These are phyloP conservation scores for Rhyzopertha dominica DNA, from an alignment of 1,140 invertebrate species.

Conservation along the genomic window DNA sequence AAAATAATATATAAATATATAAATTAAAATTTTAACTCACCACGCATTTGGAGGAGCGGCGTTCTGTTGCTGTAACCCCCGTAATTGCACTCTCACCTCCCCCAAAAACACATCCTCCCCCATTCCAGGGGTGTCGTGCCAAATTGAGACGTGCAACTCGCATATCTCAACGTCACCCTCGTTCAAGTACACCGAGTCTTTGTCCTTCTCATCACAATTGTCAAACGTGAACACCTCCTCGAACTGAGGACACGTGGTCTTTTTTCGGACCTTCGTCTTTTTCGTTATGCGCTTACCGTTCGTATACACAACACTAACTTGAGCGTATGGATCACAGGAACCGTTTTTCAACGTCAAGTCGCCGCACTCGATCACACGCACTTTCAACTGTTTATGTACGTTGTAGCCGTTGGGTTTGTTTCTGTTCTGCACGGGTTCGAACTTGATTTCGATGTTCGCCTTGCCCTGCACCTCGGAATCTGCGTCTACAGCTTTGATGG, in stretches of 20 bases:
- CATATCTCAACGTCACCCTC: constrained; percentile 58
- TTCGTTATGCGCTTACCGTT: constrained; percentile 77
- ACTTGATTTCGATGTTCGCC: constrained; percentile 66
- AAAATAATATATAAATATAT: not conserved
- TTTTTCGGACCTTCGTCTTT: constrained; percentile 81
- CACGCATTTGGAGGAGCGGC: constrained; percentile 57
- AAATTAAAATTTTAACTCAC: constrained; percentile 37
- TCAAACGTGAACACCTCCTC: constrained; percentile 86
- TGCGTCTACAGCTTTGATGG: constrained; percentile 74
- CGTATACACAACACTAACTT: constrained; percentile 71
- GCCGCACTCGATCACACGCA: constrained; percentile 73
- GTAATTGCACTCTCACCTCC: constrained; percentile 73
- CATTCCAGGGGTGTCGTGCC: constrained; percentile 76
- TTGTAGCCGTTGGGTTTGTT: constrained; percentile 24
- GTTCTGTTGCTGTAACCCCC: constrained; percentile 60
- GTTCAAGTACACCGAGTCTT: constrained; percentile 35
- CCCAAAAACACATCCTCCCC: constrained; percentile 77
- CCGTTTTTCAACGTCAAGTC: constrained; percentile 86
- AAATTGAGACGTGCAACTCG: constrained; percentile 73
- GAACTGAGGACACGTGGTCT: constrained; percentile 82
- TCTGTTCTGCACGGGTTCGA: constrained; percentile 43
- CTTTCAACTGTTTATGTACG: constrained; percentile 48
- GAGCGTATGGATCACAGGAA: constrained; percentile 84
- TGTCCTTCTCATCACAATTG: constrained; percentile 59
- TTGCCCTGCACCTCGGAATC: constrained; percentile 87